Conservation (phyloP, 2,113 vertebrate species). For the Progne subis region DNA sequence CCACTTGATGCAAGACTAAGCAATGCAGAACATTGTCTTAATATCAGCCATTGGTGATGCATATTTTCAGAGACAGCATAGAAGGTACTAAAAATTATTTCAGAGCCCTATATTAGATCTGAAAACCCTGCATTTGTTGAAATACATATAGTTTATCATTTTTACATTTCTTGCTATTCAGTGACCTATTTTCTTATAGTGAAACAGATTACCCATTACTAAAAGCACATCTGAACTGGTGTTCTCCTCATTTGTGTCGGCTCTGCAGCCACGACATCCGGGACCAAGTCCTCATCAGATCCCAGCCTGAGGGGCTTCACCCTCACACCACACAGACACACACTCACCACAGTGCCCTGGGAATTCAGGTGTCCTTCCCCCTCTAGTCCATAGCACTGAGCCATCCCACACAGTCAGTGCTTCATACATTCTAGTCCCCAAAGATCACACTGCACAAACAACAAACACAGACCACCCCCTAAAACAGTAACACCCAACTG, state of each 20-base stretch:
- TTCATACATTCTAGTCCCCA: fast-evolving
- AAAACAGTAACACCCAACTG: not conserved
- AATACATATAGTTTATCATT: not conserved
- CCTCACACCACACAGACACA: not conserved
- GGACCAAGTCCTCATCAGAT: not conserved
- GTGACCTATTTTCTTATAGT: not conserved
- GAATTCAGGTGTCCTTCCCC: not conserved
- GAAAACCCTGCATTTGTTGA: not conserved
- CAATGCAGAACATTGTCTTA: not conserved
- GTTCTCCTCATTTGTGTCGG: not conserved
- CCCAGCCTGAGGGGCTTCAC: not conserved
- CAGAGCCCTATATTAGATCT: not conserved
- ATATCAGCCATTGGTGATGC: not conserved
- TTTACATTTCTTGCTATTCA: not conserved
- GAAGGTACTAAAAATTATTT: not conserved
- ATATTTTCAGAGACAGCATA: not conserved
- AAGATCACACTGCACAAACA: not conserved
- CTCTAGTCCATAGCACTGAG: not conserved
- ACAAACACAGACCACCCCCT: too few relatives aligned
- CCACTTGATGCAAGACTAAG: not conserved
- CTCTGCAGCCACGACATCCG: not conserved
- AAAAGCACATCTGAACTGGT: not conserved
- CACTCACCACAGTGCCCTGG: fast-evolving
- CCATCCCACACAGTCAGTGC: not conserved
- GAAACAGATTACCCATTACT: not conserved